Base-by-base conservation (phyloP, 2,113 vertebrate species). In the Pelobates fuscus region DNA sequence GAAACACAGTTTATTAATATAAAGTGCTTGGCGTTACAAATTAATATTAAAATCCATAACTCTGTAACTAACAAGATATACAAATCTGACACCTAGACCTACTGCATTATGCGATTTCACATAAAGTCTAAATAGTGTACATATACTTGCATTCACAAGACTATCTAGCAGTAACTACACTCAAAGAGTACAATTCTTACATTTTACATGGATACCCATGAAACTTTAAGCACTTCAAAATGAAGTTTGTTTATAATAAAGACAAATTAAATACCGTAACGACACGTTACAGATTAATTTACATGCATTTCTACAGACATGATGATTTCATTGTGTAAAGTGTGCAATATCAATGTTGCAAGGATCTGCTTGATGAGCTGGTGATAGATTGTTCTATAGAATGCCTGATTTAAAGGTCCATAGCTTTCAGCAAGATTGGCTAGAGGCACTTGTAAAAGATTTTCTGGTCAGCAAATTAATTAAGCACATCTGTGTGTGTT, bases 181-280 rank as follows among this genome's bases (percentile, higher is more conserved):
- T 64, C 8, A 29, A 60, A 89, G 85, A 87, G 81, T 78, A 83
- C 77, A 58, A 14, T 37, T 83, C 82, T 81, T 81, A 73, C 25
- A 83, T 78, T 17, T 84, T 73, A 80, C 91, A 94, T 74, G 86
- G 91, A 91, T 90, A 94, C 88, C 93, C 92, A 94, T 92, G 93
- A 90, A 91, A 87, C 82, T 87, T 82, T 78, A 21, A 89, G 97
- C 97, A 96, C 96, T 98, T 94, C 97, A 94, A 95, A 91, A 89
- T 79, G 95, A 98, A 99, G 95, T 95, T 99, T 99, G 97, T 98
- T 96, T 87, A 69, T 43, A 80, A 52, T 46, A 41, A 29, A 67
- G 30, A 67, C n/a, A n/a, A n/a, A n/a, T n/a, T n/a, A n/a, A 10
- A 10, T 37, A 52, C 20, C 79, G 83, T 87, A 87, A 88, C 70